phyloP scores from a whole-genome alignment of 2,888 invertebrate genomes.

The Hydraecia micacea region DNA sequence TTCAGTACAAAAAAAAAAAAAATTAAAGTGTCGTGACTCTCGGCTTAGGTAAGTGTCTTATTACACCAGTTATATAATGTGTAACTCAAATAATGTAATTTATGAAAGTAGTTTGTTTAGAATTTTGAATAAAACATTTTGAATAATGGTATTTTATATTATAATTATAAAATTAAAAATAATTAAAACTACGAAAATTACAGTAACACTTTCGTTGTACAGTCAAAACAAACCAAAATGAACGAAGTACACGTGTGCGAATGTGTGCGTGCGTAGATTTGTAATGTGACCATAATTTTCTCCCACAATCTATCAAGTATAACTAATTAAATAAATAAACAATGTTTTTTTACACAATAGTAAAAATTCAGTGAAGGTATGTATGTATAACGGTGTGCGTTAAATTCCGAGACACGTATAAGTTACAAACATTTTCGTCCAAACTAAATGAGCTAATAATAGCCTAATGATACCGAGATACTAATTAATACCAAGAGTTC shows the following conservation, averaged over 20 bases:
- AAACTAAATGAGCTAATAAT: background rate
- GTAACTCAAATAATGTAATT: background rate
- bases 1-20: background rate
- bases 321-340: background rate
- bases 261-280: background rate
- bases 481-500: conserved; percentile 8
- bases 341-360: background rate
- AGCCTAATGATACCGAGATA: background rate
- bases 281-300: background rate
- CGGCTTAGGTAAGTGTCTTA: too few relatives aligned
- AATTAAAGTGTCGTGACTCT: too few relatives aligned
- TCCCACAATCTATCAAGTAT: background rate
- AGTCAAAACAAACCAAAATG: background rate
- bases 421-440: background rate
- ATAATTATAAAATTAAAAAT: background rate
- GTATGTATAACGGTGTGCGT: too few relatives aligned
- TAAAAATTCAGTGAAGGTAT: too few relatives aligned
- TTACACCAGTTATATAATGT: too few relatives aligned
- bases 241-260: background rate
- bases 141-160: too few relatives aligned
- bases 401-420: background rate
- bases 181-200: background rate
- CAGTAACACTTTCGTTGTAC: background rate
- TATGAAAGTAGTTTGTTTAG: background rate
- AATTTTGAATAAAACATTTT: too few relatives aligned